Evolutionary conservation across 2,113 vertebrate genomes (phyloP), one percentile per base, ranked within the genome.

Genomic region (Anarhynchus alexandrinus): DNA sequence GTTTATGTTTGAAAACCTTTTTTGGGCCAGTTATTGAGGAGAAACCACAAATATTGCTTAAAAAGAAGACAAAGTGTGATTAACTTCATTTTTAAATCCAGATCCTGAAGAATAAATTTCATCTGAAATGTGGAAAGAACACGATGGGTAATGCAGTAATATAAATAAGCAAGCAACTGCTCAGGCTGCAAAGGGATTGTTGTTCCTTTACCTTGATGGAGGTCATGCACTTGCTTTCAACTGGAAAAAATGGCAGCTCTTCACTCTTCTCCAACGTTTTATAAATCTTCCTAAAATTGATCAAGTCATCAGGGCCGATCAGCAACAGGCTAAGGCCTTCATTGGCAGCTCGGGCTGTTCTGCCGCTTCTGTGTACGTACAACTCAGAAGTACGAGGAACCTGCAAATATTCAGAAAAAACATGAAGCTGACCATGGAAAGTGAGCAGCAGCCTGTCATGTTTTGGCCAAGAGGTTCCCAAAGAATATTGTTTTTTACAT

Each of bases 321-420:
- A 99, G 96, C 92, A 99, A 95, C 45, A 99, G 96, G 95, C 99
- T 99, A 30, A 99, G 99, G 70, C 99, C 99, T 59, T 99, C 98
- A 11, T 89, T 99, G 59, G 99, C 96, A 23, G 99, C 99, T 82
- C 99, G 98, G 17, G 99, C 99, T 14, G 99, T 99, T 40, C 99
- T 98, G 66, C 99, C 99, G 1, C 99, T 99, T 29, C 99, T 98
- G 96, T 99, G 99, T 49, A 99, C 98, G 0, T 99, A 99, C 2
- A 99, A 98, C 98, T 99, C 99, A 0, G 99, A 99, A 1, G 99
- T 99, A 47, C 99, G 98, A 19, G 99, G 99, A 43, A 99, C 98
- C 99, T 99, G 95, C 22, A 91, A 65, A 27, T 18, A 27, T 34
- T 36, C 54, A 77, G 32, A 66, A 64, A 26, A 88, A 14, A 6